Base-by-base conservation (phyloP, 2,797 vertebrate species). In the Artibeus lituratus region DNA sequence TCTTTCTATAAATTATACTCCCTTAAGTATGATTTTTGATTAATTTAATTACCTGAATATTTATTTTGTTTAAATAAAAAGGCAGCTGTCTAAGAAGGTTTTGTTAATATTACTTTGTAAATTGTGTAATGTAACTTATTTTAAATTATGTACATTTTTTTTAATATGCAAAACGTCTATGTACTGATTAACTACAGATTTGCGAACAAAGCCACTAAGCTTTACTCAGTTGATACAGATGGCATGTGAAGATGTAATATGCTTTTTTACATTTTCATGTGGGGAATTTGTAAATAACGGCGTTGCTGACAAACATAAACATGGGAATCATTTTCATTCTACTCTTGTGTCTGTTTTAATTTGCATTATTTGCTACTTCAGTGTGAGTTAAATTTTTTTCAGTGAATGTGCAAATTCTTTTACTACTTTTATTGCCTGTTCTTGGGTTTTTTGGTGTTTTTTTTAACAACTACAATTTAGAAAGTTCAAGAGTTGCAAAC, bases 201-300 rank as follows among this genome's bases (percentile, higher is more conserved):
- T 98, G 98, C 99, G 98, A 99, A 98, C 98, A 98, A 98, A 99
- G 98, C 99, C 98, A 98, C 98, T 98, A 98, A 99, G 98, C 98
- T 99, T 99, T 99, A 98, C 99, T 98, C 98, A 98, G 98, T 99
- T 99, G 98, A 98, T 98, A 98, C 98, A 98, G 98, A 98, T 97
- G 98, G 98, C 97, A 97, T 99, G 98, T 99, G 98, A 98, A 98
- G 98, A 98, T 98, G 98, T 98, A 98, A 98, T 91, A 55, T 96
- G 97, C 92, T 97, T 98, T 97, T 98, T 97, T 98, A 98, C 97
- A 99, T 99, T 99, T 99, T 99, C 99, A 99, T 99, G 99, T 99
- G 99, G 98, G 98, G 99, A 99, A 99, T 99, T 99, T 99, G 98
- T 99, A 99, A 99, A 99, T 99, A 99, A 99, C 99, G 99, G 98